Evolutionary conservation across 1,140 invertebrate species (phyloP).

Genomic region (Brachionus koreanus): DNA sequence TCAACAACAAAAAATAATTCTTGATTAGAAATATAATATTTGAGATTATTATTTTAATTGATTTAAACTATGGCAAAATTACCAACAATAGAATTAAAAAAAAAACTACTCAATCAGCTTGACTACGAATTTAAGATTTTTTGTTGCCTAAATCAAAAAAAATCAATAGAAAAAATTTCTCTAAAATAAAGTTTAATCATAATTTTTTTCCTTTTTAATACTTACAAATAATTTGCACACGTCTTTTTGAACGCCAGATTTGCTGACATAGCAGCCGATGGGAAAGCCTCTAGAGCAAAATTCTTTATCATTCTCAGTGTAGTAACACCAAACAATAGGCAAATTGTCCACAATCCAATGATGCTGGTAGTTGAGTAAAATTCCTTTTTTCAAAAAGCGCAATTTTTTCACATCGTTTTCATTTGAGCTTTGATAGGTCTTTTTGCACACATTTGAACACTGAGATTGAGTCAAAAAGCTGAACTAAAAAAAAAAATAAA

Average conservation of each 20-base stretch:
- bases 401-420: conserved; percentile 65
- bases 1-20: too few relatives aligned
- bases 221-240: conserved; percentile 58
- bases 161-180: too few relatives aligned
- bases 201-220: not conserved
- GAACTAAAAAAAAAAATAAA: conserved; percentile 52
- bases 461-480: conserved; percentile 65
- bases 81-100: too few relatives aligned
- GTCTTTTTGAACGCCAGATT: conserved; percentile 63
- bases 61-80: too few relatives aligned
- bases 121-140: too few relatives aligned
- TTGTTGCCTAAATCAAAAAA: too few relatives aligned
- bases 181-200: too few relatives aligned
- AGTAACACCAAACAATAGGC: conserved; percentile 87
- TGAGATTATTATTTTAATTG: too few relatives aligned
- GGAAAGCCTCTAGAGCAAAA: conserved; percentile 91
- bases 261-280: conserved; percentile 84
- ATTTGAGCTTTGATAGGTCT: conserved; percentile 68
- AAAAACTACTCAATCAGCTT: too few relatives aligned
- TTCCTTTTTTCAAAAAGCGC: conserved; percentile 66
- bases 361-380: conserved; percentile 94
- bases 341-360: conserved; percentile 94
- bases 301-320: conserved; percentile 68
- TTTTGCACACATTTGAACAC: conserved; percentile 71
- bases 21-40: too few relatives aligned